Evolutionary conservation across 2,113 vertebrate species (phyloP), one percentile per base, ranked within the genome.

Genomic region (Sarotherodon lohbergeri): DNA sequence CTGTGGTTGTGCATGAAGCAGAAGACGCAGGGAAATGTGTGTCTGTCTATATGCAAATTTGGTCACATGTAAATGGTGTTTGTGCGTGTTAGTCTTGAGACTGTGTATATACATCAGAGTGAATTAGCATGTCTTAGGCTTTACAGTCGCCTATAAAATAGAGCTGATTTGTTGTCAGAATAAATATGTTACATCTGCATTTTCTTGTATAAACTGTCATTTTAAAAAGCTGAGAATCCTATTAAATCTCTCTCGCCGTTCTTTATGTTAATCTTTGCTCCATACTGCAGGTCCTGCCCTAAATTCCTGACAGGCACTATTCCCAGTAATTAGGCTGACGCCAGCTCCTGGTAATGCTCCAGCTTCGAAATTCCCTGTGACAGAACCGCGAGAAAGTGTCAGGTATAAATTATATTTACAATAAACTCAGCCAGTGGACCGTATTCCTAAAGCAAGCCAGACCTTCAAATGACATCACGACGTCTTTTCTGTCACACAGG

Each of bases 301-400:
- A 94, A 95, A 95, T 93, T 93, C 91, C 93, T 92, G 95, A 95
- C 95, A 96, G 85, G 91, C 92, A 91, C 92, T 93, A 95, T 96
- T 96, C 96, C 88, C 95, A 95, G 95, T 96, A 97, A 97, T 96
- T 96, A 96, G 95, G 95, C 93, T 91, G 93, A 97, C 92, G 88
- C 24, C 95, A 92, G 95, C 95, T 96, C 91, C 87, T 0, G 94
- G 96, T 95, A 93, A 95, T 83, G 95, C 91, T 93, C 50, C 92
- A 79, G 92, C 94, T 95, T 95, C 95, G 90, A 92, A 93, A 95
- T 95, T 93, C 86, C 63, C 19, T 59, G 79, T 88, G 86, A 91
- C 79, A 86, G 85, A 85, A 63, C 79, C 16, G 59, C 80, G 24
- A 85, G 81, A 52, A 80, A 81, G 24, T 63, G 81, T 93, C 85